A percentile compares a stretch with the other conserved stretches of the same genome.
phyloP scores from a whole-genome alignment of 2,888 invertebrate species.

The Stenurella melanura region DNA sequence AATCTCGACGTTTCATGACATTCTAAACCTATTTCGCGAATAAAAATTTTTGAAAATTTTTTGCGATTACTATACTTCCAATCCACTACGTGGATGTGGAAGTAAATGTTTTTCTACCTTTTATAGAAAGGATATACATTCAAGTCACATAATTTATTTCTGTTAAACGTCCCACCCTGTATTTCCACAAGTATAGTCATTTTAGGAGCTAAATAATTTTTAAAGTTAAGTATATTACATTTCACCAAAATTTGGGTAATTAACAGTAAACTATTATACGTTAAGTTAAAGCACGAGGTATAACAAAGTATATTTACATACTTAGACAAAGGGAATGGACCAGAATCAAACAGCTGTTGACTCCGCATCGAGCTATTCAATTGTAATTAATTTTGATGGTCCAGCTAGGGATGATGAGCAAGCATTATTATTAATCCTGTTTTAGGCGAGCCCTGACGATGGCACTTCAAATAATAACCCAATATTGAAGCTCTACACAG shows the following conservation, averaged over 20 bases:
- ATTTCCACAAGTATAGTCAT: too few species aligned
- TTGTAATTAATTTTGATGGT: constrained; percentile 69
- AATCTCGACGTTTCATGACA: too few species aligned
- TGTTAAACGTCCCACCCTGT: too few species aligned
- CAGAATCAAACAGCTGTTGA: constrained; percentile 61
- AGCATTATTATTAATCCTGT: constrained; percentile 66
- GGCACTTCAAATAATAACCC: constrained; percentile 63
- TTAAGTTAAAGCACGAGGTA: constrained; percentile 43
- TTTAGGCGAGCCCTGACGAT: constrained; percentile 59
- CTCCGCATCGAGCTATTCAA: constrained; percentile 64
- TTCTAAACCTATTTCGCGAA: too few species aligned
- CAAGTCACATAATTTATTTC: too few species aligned
- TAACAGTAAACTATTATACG: background rate
- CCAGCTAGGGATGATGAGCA: constrained; percentile 64
- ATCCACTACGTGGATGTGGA: too few species aligned
- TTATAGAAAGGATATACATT: too few species aligned
- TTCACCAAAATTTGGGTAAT: background rate
- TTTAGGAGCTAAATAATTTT: too few species aligned
- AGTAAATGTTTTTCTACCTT: too few species aligned
- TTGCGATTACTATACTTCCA: too few species aligned
- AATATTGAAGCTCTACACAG: constrained; percentile 46
- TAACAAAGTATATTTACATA: constrained; percentile 52
- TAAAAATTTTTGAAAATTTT: too few species aligned
- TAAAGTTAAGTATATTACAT: background rate
- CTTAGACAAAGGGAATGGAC: constrained; percentile 50